These are phyloP conservation scores for Odontesthes bonariensis DNA, from an alignment of 2,113 vertebrate species.

Conservation along the genomic window DNA sequence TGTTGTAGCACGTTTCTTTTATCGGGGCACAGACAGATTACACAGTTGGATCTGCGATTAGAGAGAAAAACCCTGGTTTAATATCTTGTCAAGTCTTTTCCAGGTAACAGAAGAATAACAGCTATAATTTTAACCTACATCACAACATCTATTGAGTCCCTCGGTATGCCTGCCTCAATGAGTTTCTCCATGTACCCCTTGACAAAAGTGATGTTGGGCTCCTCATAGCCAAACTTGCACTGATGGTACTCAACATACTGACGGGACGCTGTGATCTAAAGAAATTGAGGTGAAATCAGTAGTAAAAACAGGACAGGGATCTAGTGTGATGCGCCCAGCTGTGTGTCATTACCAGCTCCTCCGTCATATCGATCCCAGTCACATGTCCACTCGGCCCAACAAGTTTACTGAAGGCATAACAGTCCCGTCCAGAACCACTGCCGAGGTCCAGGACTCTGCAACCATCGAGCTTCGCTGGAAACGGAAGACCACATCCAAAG, in stretches of 20 bases:
- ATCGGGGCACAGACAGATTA: constrained; percentile 82
- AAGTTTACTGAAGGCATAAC: constrained; percentile 87
- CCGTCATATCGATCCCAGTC: constrained; percentile 88
- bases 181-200: constrained; percentile 83
- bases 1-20: constrained; percentile 77
- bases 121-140: constrained; percentile 62
- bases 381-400: constrained; percentile 84
- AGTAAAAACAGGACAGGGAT: background rate
- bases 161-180: constrained; percentile 71
- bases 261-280: constrained; percentile 64
- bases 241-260: constrained; percentile 79
- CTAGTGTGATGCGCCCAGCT: background rate
- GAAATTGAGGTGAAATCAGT: background rate
- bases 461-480: constrained; percentile 83
- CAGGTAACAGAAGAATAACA: background rate
- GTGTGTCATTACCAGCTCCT: constrained; percentile 80
- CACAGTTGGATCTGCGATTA: constrained; percentile 80
- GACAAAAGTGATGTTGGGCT: constrained; percentile 73
- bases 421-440: constrained; percentile 88
- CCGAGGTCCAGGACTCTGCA: constrained; percentile 88
- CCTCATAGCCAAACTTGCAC: constrained; percentile 73
- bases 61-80: background rate
- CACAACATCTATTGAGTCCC: constrained; percentile 72
- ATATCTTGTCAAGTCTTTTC: background rate
- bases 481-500: constrained; percentile 88